Evolutionary conservation across 2,888 invertebrate genomes (phyloP).

Genomic region (Tubulanus polymorphus): DNA sequence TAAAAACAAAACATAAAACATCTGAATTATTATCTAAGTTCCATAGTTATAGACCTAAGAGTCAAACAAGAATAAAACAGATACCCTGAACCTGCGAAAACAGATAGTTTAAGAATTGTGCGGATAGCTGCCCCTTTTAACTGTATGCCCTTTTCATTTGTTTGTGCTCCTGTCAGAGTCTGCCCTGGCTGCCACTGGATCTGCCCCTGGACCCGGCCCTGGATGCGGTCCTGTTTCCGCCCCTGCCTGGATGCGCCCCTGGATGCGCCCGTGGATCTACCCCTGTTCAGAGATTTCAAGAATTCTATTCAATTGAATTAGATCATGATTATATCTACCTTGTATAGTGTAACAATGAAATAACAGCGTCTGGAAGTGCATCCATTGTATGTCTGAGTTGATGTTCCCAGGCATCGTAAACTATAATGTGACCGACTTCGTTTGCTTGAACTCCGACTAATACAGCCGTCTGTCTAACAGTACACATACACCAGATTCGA

Average conservation of each 20-base stretch:
- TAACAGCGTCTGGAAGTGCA: constrained; percentile 34
- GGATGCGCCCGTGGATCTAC: no score
- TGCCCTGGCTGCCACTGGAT: no score
- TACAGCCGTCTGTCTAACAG: constrained; percentile 25
- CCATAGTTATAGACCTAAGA: not conserved
- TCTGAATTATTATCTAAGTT: no score
- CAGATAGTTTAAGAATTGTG: not conserved
- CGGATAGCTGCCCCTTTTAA: no score
- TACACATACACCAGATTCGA: constrained; percentile 35
- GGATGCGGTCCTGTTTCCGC: no score
- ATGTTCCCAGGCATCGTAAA: constrained; percentile 30
- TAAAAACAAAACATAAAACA: constrained; percentile 2
- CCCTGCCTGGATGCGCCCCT: no score
- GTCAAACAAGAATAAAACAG: not conserved
- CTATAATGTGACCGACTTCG: constrained; percentile 38
- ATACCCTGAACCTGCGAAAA: constrained; percentile 3
- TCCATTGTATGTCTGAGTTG: constrained; percentile 25
- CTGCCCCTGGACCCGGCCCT: no score
- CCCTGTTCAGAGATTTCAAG: no score
- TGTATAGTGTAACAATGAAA: constrained; percentile 29
- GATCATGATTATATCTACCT: no score
- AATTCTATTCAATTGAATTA: no score
- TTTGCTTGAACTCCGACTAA: constrained; percentile 38
- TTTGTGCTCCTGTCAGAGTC: no score
- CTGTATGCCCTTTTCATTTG: no score